These are phyloP conservation scores for Lathronympha strigana DNA, from an alignment of 2,888 invertebrate genomes.

Conservation along the genomic window DNA sequence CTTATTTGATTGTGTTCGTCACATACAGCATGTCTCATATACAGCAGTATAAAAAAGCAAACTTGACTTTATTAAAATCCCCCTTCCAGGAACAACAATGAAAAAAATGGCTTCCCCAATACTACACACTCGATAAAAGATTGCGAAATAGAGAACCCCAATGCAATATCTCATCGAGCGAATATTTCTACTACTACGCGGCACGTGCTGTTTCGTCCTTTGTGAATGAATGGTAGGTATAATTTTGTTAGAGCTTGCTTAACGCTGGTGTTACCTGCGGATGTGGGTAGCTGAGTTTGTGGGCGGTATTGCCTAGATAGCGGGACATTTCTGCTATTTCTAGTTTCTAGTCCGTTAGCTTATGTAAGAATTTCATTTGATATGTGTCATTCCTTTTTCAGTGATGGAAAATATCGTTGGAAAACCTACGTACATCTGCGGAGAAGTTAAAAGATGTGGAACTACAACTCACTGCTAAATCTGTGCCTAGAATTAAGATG, in stretches of 20 bases:
- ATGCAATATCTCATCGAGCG: slow-evolving; percentile 28
- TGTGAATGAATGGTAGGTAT: slow-evolving; percentile 17
- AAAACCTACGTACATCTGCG: too few species aligned
- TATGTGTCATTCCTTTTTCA: too few species aligned
- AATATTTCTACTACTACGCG: not conserved
- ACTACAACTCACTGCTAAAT: too few species aligned
- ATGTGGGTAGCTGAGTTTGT: slow-evolving; percentile 23
- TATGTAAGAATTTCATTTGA: not conserved
- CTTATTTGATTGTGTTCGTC: too few species aligned
- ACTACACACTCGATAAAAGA: not conserved
- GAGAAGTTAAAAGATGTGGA: too few species aligned
- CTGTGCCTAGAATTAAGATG: too few species aligned
- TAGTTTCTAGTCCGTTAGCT: not conserved
- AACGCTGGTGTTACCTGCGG: slow-evolving; percentile 7
- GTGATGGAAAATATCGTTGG: too few species aligned
- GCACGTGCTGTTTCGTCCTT: slow-evolving; percentile 22
- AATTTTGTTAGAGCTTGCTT: not conserved
- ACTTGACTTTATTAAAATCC: too few species aligned
- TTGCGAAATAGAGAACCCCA: slow-evolving; percentile 5
- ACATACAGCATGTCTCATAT: too few species aligned
- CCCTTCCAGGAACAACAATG: too few species aligned
- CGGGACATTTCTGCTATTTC: not conserved
- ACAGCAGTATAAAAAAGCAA: too few species aligned
- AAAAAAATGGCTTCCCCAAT: too few species aligned
- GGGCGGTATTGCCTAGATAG: slow-evolving; percentile 15